These are phyloP conservation scores for Hydrozoanthus tunicans DNA, from an alignment of 64 coral and sea anemone species.

Conservation along the genomic window DNA sequence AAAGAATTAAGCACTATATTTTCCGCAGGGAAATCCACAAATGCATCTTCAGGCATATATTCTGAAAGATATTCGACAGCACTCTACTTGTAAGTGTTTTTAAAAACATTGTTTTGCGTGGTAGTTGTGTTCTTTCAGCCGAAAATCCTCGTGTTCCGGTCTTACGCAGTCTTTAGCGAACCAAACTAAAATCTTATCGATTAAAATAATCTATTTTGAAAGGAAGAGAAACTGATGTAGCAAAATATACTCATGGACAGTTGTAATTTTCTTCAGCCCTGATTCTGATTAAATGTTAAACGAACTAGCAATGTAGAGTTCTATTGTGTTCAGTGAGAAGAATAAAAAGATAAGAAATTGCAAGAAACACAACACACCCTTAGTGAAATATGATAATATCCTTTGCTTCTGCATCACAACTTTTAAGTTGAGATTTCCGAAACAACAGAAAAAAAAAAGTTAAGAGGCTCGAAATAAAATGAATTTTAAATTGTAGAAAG, in stretches of 20 bases:
- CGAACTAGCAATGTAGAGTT: not conserved
- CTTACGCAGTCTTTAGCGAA: not conserved
- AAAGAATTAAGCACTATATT: not conserved
- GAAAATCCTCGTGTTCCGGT: conserved; percentile 20
- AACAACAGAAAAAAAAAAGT: too few relatives aligned
- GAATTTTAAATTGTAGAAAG: too few relatives aligned
- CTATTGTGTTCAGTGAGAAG: not conserved
- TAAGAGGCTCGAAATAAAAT: too few relatives aligned
- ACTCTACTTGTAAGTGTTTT: too few relatives aligned
- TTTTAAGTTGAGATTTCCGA: not conserved
- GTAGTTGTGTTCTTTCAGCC: conserved; percentile 2
- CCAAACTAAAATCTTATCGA: conserved; percentile 13
- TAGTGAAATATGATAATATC: too few relatives aligned
- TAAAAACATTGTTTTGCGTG: not conserved
- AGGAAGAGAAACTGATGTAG: not conserved
- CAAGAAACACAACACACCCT: too few relatives aligned
- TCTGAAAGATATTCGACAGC: too few relatives aligned
- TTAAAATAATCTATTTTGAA: conserved; percentile 21
- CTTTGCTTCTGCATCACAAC: not conserved
- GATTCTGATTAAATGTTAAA: conserved; percentile 25
- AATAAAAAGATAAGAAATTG: not conserved
- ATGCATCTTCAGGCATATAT: not conserved
- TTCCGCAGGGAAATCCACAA: not conserved
- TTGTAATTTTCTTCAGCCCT: not conserved
- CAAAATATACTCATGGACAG: not conserved